phyloP scores from a whole-genome alignment of 2,888 invertebrate species.

The Monopis laevigella region DNA sequence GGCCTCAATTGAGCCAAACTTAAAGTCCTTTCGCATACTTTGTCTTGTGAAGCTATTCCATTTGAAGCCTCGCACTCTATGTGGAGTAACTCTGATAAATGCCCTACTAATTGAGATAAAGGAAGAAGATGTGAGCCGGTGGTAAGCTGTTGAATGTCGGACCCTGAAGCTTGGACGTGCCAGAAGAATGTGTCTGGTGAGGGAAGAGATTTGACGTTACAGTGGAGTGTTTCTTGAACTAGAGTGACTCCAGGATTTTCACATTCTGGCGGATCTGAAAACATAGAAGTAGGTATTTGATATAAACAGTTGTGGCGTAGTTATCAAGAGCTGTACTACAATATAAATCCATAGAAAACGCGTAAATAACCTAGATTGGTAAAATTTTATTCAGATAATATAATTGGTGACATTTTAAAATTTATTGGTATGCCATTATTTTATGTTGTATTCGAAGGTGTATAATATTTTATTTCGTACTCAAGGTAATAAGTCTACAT shows the following conservation, averaged over 20 bases:
- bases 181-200: conserved; percentile 50
- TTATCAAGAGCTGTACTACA: too few species aligned
- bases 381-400: too few species aligned
- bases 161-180: conserved; percentile 45
- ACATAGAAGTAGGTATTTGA: neutral
- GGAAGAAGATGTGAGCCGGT: conserved; percentile 47
- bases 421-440: too few species aligned
- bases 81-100: conserved; percentile 27
- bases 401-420: too few species aligned
- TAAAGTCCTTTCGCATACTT: conserved; percentile 39
- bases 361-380: too few species aligned
- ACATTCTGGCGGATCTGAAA: conserved; percentile 55
- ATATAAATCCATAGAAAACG: too few species aligned
- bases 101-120: conserved; percentile 43
- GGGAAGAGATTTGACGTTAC: conserved; percentile 44
- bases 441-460: too few species aligned
- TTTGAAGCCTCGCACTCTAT: conserved; percentile 52
- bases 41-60: conserved; percentile 47
- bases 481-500: too few species aligned
- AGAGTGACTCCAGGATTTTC: conserved; percentile 39
- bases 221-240: conserved; percentile 43
- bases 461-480: too few species aligned
- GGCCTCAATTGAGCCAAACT: conserved; percentile 49
- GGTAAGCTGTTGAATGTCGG: conserved; percentile 46
- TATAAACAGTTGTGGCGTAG: too few species aligned